phyloP scores from a whole-genome alignment of 2,888 invertebrate genomes.

The Cantharis flavilabris region DNA sequence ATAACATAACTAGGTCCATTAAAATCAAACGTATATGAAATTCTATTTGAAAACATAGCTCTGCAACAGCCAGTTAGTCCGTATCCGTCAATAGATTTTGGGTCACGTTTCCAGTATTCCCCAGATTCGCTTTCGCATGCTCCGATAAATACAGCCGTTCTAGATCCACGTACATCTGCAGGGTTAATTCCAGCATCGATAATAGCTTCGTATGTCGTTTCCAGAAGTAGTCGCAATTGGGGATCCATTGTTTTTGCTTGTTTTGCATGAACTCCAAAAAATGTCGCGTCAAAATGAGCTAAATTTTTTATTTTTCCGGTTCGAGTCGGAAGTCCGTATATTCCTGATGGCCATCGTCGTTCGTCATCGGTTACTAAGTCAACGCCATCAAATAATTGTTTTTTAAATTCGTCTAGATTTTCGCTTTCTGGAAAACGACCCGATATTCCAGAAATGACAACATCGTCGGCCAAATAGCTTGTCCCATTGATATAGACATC shows the following conservation, averaged over 20 bases:
- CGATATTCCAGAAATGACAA: constrained; percentile 84
- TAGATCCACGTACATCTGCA: constrained; percentile 78
- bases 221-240: constrained; percentile 75
- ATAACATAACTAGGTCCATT: constrained; percentile 93
- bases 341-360: constrained; percentile 83
- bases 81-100: constrained; percentile 88
- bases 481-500: constrained; percentile 51
- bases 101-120: constrained; percentile 83
- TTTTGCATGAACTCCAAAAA: constrained; percentile 90
- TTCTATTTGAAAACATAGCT: constrained; percentile 96
- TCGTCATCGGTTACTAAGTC: constrained; percentile 94
- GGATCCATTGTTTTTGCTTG: constrained; percentile 94
- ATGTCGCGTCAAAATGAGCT: constrained; percentile 81
- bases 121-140: constrained; percentile 90
- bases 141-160: constrained; percentile 94
- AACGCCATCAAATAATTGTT: constrained; percentile 86
- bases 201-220: constrained; percentile 89
- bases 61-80: constrained; percentile 91
- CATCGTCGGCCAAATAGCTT: constrained; percentile 62
- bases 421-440: constrained; percentile 90
- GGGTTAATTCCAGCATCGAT: constrained; percentile 90
- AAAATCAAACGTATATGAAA: constrained; percentile 95
- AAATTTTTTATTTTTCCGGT: constrained; percentile 84
- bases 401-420: constrained; percentile 89
- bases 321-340: constrained; percentile 79